Conservation (phyloP, 2,797 vertebrate species). For the Trachops cirrhosus region DNA sequence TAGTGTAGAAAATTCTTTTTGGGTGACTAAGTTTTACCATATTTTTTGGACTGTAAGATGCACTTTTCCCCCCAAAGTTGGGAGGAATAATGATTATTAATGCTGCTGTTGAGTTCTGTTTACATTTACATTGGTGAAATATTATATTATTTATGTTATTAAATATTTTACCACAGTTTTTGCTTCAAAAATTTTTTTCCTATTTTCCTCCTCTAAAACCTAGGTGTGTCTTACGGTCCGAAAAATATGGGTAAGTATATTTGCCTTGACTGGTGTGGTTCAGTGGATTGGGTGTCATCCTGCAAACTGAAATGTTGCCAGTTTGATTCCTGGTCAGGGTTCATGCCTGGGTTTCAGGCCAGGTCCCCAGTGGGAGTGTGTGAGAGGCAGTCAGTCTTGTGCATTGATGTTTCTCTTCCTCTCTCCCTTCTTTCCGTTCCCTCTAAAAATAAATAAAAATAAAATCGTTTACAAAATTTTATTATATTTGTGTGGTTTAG, state of each 20-base stretch:
- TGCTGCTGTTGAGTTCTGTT: no score
- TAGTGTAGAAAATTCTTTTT: conserved; percentile 21
- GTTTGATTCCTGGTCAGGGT: not conserved
- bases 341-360: no score
- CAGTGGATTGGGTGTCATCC: not conserved
- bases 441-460: no score
- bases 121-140: no score
- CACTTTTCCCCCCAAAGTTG: no score
- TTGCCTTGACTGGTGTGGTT: not conserved
- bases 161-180: no score
- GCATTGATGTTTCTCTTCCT: not conserved
- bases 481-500: not conserved
- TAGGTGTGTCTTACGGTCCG: no score
- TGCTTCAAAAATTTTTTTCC: no score
- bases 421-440: not conserved
- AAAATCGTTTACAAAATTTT: not conserved
- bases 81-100: no score
- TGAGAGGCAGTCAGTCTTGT: not conserved
- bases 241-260: not conserved
- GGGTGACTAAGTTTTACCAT: not conserved
- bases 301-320: not conserved
- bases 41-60: no score
- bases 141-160: no score
- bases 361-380: not conserved
- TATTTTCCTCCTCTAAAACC: no score